Evolutionary conservation across 2,888 invertebrate genomes (phyloP), one percentile per base, ranked within the genome.

Genomic region (Stomorhina lunata): DNA sequence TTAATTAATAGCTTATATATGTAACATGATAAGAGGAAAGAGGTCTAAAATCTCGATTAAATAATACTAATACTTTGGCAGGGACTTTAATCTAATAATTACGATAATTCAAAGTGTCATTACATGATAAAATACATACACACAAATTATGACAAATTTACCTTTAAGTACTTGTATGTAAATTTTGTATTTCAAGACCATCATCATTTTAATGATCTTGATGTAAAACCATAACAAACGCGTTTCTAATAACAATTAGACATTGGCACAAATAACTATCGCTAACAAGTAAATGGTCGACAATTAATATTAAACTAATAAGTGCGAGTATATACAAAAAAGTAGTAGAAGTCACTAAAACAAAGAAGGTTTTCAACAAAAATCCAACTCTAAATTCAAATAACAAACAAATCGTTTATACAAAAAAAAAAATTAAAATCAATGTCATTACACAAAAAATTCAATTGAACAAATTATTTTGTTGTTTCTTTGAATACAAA

Each of bases 401-500:
- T 43, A 20, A 71, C 17, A 17, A 43, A 55, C 48, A 66, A 66
- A 68, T 37, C 53, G n/a, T 48, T 15, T 45, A 25, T 45, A n/a
- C 6, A 78, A 53, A 25, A 17, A 48, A 29, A 55, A 4, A 29
- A 15, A 4, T 78, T 61, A 45, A 78, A 81, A 78, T 81, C 81
- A 81, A 81, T 73, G 81, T 73, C 81, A 81, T 81, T 81, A 81
- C 73, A 78, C n/a, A 48, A 34, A 57, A 43, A 65, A 65, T 20
- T 17, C 66, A 71, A 37, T 25, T 20, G 25, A 17, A 63, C 43
- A 48, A 45, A 10, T 32, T 15, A 68, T 40, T 61, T 20, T 50
- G 34, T 20, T 45, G 22, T 7, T 27, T 50, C 32, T 3, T 27
- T 9, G 71, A 53, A 43, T 25, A 17, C 12, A 81, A 32, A 63